Conservation (phyloP, 1,140 invertebrate species). For the Hirudo medicinalis region DNA sequence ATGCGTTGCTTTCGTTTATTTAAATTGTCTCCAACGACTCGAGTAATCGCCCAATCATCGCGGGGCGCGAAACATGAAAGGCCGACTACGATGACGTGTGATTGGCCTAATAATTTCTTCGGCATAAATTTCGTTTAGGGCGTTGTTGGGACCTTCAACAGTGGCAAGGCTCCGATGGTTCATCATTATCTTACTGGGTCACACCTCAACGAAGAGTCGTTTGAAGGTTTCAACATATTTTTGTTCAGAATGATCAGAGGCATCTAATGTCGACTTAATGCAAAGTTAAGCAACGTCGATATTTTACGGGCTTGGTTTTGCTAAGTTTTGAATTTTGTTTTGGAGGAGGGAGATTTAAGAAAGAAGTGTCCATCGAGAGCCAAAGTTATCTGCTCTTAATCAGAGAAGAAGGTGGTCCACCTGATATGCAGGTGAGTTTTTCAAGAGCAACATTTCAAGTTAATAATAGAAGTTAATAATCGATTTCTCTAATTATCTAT, state of each 20-base stretch:
- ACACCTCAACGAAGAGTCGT: slow-evolving; percentile 94
- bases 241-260: neutral
- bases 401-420: slow-evolving; percentile 85
- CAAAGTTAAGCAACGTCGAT: neutral
- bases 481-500: neutral
- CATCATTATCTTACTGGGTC: slow-evolving; percentile 93
- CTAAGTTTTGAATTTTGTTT: slow-evolving; percentile 13
- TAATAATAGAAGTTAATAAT: neutral
- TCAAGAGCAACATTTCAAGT: no score
- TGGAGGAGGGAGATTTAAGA: slow-evolving; percentile 86
- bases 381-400: slow-evolving; percentile 91
- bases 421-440: slow-evolving; percentile 70
- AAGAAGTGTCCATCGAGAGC: slow-evolving; percentile 87
- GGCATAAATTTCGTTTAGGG: slow-evolving; percentile 45
- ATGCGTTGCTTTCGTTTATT: no score
- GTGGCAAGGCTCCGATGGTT: slow-evolving; percentile 93
- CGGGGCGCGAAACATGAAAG: no score
- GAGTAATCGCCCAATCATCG: no score
- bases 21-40: no score
- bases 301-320: neutral
- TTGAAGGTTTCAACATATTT: slow-evolving; percentile 54
- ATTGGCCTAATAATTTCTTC: no score
- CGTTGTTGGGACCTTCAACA: slow-evolving; percentile 81
- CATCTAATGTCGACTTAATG: neutral
- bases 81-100: no score